Percentiles rank a stretch among this genome's conserved stretches.
Evolutionary conservation across 2,113 vertebrate genomes (phyloP).

Genomic region (Siniperca knerii): DNA sequence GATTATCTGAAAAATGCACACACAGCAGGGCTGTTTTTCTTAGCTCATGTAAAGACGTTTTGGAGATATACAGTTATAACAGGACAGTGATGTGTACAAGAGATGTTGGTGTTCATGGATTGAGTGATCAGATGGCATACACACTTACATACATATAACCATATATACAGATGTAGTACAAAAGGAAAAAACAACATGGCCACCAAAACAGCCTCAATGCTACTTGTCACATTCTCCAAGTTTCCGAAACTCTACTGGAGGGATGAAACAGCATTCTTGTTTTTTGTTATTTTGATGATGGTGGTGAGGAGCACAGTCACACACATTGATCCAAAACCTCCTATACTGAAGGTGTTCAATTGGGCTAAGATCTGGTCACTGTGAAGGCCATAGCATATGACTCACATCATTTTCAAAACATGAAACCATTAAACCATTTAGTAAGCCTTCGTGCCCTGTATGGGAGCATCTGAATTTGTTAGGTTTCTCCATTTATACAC

Average conservation of each 20-base stretch:
- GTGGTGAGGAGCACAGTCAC: neutral
- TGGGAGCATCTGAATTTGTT: too few relatives aligned
- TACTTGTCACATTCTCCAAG: neutral
- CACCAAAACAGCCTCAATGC: neutral
- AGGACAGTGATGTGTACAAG: too few relatives aligned
- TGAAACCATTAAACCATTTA: neutral
- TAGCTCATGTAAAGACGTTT: too few relatives aligned
- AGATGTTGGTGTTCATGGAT: too few relatives aligned
- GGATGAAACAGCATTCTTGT: neutral
- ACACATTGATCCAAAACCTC: neutral
- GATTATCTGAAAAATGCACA: too few relatives aligned
- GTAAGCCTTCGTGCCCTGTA: too few relatives aligned
- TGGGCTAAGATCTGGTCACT: neutral
- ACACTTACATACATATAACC: neutral
- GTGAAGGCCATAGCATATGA: neutral
- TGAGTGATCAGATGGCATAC: neutral
- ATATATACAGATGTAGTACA: neutral
- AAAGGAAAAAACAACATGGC: neutral
- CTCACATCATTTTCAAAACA: neutral
- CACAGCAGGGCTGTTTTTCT: too few relatives aligned
- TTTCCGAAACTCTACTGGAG: neutral
- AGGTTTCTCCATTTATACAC: too few relatives aligned
- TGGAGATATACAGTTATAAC: too few relatives aligned
- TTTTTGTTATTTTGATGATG: neutral
- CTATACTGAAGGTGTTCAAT: neutral